Evolutionary conservation across 1,140 invertebrate species (phyloP).

Genomic region (Macrosteles quadrilineatus): DNA sequence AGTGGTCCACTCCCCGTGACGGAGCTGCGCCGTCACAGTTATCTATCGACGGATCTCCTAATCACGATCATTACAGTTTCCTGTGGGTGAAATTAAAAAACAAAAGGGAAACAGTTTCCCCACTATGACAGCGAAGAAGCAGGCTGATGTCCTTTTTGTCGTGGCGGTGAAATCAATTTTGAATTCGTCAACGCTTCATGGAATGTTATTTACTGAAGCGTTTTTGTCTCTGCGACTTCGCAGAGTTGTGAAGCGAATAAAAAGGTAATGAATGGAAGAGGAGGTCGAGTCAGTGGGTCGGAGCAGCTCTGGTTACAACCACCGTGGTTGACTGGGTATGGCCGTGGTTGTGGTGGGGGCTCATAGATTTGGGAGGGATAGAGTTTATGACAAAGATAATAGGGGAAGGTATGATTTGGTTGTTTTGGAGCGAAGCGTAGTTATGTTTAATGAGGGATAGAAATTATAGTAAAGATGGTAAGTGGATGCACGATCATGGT

Average conservation of each 20-base stretch:
- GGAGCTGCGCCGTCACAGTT: too few relatives aligned
- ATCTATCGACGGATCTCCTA: background rate
- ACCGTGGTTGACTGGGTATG: background rate
- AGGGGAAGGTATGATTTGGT: too few relatives aligned
- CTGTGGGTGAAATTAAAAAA: slow-evolving; percentile 15
- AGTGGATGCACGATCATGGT: too few relatives aligned
- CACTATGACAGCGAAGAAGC: slow-evolving; percentile 17
- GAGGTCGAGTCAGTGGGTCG: slow-evolving; percentile 3
- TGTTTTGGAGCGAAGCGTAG: too few relatives aligned
- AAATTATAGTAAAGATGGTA: too few relatives aligned
- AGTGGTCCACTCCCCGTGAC: too few relatives aligned
- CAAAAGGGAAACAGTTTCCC: slow-evolving; percentile 20
- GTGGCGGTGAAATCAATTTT: slow-evolving; percentile 24
- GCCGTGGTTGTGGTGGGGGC: too few relatives aligned
- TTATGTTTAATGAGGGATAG: too few relatives aligned
- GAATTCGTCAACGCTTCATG: slow-evolving; percentile 29
- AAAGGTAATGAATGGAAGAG: slow-evolving; percentile 22
- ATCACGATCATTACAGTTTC: slow-evolving; percentile 13
- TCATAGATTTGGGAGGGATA: too few relatives aligned
- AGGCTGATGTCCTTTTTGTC: slow-evolving; percentile 22
- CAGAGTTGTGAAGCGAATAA: slow-evolving; percentile 29
- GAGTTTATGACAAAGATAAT: too few relatives aligned
- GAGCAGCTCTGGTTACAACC: background rate
- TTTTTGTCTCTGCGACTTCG: slow-evolving; percentile 21
- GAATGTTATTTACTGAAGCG: slow-evolving; percentile 22